Base-by-base conservation (phyloP, 2,888 invertebrate genomes). In the Aethes cnicana region DNA sequence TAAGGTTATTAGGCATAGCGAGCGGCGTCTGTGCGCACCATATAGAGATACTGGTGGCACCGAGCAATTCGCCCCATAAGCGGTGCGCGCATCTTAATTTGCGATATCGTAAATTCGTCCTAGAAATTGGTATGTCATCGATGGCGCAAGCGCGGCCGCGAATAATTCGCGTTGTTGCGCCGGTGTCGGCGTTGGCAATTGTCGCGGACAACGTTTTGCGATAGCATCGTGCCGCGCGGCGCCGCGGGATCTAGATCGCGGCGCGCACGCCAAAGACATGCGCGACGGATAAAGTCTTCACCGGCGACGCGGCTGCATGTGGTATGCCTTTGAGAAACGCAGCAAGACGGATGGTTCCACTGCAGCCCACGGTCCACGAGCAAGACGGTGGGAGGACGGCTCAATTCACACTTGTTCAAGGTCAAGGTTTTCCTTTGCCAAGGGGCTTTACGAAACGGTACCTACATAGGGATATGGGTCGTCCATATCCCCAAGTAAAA, bases 221-320 rank as follows among this genome's bases (percentile, higher is more conserved):
- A 88, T 88, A 86, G 65, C 75, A 87, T 87, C 86, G 71, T 64
- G 65, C 83, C 82, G 77, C 70, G 71, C 81, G 77, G 74, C 80
- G 78, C 76, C 81, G 83, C 67, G 59, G 64, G 72, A 88, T 89
- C 86, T 86, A 85, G 87, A 87, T 87, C 83, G 82, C 84, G 84
- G 81, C 75, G 69, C 63, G 67, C 69, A 71, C 77, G 70, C 77
- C 84, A 83, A 81, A 84, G 84, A 82, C 84, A 75, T 77, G 77
- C 76, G 72, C 76, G 73, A 72, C 68, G 87, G 86, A 87, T 87
- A 87, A 86, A 87, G 87, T 83, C 84, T 68, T 86, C 84, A 78
- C 70, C 66, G 77, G 70, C 72, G 74, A 75, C 78, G 74, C 68
- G 74, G 36, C 42, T 39, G 46, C 47, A 59, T 59, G 57, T 77